Percentiles rank a stretch among this genome's conserved stretches.
These are phyloP conservation scores for Etia nguti DNA, from an alignment of 2,113 vertebrate genomes.

Conservation along the genomic window DNA sequence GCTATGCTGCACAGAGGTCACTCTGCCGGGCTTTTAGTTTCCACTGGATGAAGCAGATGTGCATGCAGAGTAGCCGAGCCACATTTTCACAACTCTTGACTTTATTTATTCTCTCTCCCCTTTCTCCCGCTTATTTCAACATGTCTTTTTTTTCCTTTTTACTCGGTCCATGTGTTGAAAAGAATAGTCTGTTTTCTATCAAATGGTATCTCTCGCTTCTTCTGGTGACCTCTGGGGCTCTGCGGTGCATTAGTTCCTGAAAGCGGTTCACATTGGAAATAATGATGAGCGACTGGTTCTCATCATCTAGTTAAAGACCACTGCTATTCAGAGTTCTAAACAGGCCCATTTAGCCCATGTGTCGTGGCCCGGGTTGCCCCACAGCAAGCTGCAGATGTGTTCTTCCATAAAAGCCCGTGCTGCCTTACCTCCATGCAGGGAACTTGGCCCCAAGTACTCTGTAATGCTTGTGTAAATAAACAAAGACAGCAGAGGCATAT, in stretches of 20 bases:
- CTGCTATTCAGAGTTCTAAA: slow-evolving; percentile 53
- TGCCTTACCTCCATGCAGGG: slow-evolving; percentile 59
- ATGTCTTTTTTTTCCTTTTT: not conserved
- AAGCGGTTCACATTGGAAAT: slow-evolving; percentile 38
- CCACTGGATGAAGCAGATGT: slow-evolving; percentile 69
- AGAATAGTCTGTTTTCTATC: slow-evolving; percentile 39
- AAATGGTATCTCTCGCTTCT: not conserved
- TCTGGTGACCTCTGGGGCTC: slow-evolving; percentile 36
- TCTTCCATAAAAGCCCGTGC: slow-evolving; percentile 53
- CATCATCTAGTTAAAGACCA: slow-evolving; percentile 60
- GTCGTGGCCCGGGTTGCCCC: slow-evolving; percentile 54
- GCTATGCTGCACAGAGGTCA: slow-evolving; percentile 44
- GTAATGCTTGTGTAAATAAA: slow-evolving; percentile 61
- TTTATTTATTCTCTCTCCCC: not conserved
- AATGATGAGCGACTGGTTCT: slow-evolving; percentile 66
- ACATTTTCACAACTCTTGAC: slow-evolving; percentile 15
- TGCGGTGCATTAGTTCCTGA: slow-evolving; percentile 48
- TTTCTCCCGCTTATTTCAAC: not conserved
- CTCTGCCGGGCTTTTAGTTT: slow-evolving; percentile 66
- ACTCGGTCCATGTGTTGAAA: not conserved
- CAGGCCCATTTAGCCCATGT: slow-evolving; percentile 60
- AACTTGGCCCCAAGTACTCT: slow-evolving; percentile 52
- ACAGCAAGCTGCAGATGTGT: slow-evolving; percentile 60
- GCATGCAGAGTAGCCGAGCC: not conserved
- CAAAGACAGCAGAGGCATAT: slow-evolving; percentile 29